phyloP scores from a whole-genome alignment of 2,888 invertebrate species.

The Epirrhoe alternata region DNA sequence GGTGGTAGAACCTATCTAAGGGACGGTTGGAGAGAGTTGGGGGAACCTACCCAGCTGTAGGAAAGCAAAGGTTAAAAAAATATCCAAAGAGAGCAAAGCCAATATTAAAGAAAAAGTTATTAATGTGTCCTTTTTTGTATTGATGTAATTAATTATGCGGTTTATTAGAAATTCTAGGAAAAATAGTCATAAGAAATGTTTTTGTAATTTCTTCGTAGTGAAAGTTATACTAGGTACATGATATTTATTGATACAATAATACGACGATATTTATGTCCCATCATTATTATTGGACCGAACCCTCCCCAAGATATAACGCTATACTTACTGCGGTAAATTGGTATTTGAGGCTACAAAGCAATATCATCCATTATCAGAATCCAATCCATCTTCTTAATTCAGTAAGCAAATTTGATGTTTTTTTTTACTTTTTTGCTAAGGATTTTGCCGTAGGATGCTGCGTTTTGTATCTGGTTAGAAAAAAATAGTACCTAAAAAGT shows the following conservation, averaged over 20 bases:
- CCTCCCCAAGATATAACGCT: conserved; percentile 33
- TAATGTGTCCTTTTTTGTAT: too few species aligned
- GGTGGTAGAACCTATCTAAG: too few species aligned
- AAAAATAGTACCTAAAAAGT: not conserved
- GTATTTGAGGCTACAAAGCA: conserved; percentile 9
- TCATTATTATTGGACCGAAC: conserved; percentile 37
- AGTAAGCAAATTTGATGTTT: conserved; percentile 1
- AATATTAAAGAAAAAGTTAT: too few species aligned
- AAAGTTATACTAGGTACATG: not conserved
- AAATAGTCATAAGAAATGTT: not conserved
- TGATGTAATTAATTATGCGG: too few species aligned
- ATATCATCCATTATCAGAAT: conserved; percentile 9
- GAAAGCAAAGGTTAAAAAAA: too few species aligned
- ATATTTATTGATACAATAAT: conserved; percentile 3
- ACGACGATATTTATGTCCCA: conserved; percentile 30
- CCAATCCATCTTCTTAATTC: conserved; percentile 7
- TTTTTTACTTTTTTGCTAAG: not conserved
- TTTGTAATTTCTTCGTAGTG: not conserved
- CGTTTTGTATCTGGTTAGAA: not conserved
- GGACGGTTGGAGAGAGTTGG: too few species aligned
- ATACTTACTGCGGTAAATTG: conserved; percentile 41
- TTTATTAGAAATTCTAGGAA: not conserved
- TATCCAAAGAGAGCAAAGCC: too few species aligned
- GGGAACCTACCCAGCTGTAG: too few species aligned
- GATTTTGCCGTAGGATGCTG: too few species aligned